Evolutionary conservation across 2,888 invertebrate genomes (phyloP), one percentile per base, ranked within the genome.

Genomic region (Drosophila emarginata): DNA sequence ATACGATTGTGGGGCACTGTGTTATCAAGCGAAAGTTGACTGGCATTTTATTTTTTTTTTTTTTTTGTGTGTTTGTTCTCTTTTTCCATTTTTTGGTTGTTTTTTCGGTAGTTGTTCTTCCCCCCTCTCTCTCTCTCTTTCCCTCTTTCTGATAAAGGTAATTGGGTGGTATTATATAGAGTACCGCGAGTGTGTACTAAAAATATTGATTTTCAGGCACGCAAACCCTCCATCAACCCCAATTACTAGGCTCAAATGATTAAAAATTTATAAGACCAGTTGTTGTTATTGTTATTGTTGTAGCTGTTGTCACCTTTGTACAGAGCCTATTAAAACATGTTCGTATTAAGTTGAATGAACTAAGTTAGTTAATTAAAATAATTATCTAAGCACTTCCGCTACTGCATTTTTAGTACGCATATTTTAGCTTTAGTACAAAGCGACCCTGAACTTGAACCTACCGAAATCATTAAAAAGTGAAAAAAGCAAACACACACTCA

Each of bases 1-100:
- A 52, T 70, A 73, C 85, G 84, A 85, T 84, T 87, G 82, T 87
- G 86, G 87, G 84, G 87, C 84, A 84, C 85, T 87, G 72, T 84
- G 84, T 84, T 84, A 84, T 84, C 84, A 65, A 57, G 63, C 74
- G 82, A 72, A 61, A 70, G 72, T 79, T 79, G 80, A 74, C 85
- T 79, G 74, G 72, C 77, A 45, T 45, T 74, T 58, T 59, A 39
- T 23, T 32, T 32, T 21, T 21, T 60, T 15, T 40, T 65, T 52
- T 12, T 4, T 5, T 45, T 1, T 15, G 15, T 45, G 18, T 15
- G 40, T 40, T 15, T 45, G 32, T 32, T 32, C 2, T 9, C 32
- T 32, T 4, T 28, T n/a, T 28, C 6, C 28, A 28, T 18, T 40
- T 66, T 53, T 26, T 9, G 11, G 28, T 4, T 15, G 14, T 28